Evolutionary conservation across 2,888 invertebrate species (phyloP).

Genomic region (Leucophora obtusa): DNA sequence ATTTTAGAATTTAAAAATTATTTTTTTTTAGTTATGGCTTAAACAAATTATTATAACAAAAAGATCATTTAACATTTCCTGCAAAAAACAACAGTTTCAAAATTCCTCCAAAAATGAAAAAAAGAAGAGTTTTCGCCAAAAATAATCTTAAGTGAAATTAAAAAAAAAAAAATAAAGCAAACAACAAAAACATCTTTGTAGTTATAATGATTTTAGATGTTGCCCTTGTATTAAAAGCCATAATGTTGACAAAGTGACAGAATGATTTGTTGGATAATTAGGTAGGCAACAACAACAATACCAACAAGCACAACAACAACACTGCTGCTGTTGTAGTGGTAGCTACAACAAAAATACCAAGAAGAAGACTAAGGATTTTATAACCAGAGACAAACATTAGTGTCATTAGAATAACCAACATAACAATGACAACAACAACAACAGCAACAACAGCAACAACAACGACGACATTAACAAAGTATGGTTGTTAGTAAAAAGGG

Average conservation of each 20-base stretch:
- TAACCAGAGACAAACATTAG: constrained; percentile 19
- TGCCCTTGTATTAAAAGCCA: constrained; percentile 35
- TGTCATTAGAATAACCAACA: constrained; percentile 21
- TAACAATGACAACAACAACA: background rate
- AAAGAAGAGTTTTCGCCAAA: background rate
- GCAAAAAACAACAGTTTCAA: background rate
- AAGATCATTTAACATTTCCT: background rate
- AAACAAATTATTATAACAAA: background rate
- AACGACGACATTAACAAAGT: background rate
- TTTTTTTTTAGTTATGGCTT: no score
- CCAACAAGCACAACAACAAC: constrained; percentile 10
- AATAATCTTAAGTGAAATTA: background rate
- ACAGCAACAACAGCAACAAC: background rate
- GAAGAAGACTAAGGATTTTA: background rate
- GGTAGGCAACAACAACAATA: constrained; percentile 31
- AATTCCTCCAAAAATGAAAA: background rate
- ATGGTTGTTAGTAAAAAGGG: background rate
- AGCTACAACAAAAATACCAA: background rate
- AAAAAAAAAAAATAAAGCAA: background rate
- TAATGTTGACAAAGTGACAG: constrained; percentile 41
- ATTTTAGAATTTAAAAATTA: no score
- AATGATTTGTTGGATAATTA: constrained; percentile 42
- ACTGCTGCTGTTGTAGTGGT: no score
- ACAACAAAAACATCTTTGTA: background rate
- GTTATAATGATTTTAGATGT: background rate